Evolutionary conservation across 92 coral and sea anemone species (phyloP).

Genomic region (Muricea muricata): DNA sequence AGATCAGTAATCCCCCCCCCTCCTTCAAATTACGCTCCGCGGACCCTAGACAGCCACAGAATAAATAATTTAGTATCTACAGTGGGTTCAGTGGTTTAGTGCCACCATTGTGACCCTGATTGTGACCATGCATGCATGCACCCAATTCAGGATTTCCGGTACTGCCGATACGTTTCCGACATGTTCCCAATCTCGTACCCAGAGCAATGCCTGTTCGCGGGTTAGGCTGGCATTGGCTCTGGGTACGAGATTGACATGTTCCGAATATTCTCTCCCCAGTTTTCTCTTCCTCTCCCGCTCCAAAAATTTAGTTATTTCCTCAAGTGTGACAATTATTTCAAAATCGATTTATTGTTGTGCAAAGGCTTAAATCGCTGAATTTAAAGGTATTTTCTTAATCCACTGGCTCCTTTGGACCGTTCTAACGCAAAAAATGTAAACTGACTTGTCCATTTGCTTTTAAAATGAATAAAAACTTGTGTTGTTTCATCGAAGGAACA

Average conservation of each 20-base stretch:
- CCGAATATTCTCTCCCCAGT: slow-evolving; percentile 7
- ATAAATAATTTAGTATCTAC: too few relatives aligned
- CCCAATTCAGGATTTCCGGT: too few relatives aligned
- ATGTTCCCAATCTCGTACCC: too few relatives aligned
- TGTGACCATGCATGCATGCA: too few relatives aligned
- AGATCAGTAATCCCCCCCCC: too few relatives aligned
- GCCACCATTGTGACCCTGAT: too few relatives aligned
- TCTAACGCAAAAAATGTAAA: not conserved
- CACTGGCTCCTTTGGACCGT: not conserved
- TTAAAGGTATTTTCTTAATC: not conserved
- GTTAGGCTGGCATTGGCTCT: too few relatives aligned
- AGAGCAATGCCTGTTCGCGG: too few relatives aligned
- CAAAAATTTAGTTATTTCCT: not conserved
- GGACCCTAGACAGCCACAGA: too few relatives aligned
- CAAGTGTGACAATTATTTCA: not conserved
- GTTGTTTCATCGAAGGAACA: not conserved
- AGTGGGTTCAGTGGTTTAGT: too few relatives aligned
- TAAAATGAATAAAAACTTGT: not conserved
- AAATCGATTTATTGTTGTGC: not conserved
- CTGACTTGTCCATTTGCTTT: not conserved
- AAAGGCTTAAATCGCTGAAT: not conserved
- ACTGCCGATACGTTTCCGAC: not conserved
- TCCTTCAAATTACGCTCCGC: too few relatives aligned
- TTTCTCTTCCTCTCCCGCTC: not conserved
- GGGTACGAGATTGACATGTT: too few relatives aligned